These are phyloP conservation scores for Acanthornis magna DNA, from an alignment of 2,797 vertebrate genomes.

Conservation along the genomic window DNA sequence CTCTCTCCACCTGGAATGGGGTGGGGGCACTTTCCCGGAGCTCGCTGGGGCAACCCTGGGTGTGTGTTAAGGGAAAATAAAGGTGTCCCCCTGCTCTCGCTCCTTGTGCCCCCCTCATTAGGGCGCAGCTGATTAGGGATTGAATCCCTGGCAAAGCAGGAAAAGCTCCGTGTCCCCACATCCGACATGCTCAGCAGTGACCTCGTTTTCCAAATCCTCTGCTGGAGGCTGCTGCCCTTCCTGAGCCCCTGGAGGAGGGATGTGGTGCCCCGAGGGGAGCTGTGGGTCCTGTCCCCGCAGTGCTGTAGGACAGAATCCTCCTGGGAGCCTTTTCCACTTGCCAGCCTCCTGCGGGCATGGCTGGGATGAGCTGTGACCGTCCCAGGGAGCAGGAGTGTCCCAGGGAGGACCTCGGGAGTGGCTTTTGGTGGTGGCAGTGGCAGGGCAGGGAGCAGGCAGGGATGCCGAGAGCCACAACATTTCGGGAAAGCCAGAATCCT, in stretches of 20 bases:
- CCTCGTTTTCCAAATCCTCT: neutral
- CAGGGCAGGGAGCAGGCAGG: neutral
- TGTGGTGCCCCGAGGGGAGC: fast-evolving
- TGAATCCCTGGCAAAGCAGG: neutral
- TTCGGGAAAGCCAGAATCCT: neutral
- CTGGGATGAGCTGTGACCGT: fast-evolving
- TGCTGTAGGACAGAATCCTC: neutral
- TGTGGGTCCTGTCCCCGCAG: fast-evolving
- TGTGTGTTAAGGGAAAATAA: fast-evolving
- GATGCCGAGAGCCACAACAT: fast-evolving
- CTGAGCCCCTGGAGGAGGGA: neutral
- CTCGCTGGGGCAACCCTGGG: fast-evolving
- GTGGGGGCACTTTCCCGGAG: neutral
- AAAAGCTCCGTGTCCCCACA: fast-evolving
- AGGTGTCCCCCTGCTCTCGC: fast-evolving
- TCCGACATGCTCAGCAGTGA: fast-evolving
- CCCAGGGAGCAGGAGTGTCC: fast-evolving
- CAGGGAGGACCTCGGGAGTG: fast-evolving
- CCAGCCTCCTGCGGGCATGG: neutral
- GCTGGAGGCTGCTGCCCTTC: neutral
- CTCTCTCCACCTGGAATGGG: neutral
- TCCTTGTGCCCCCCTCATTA: neutral
- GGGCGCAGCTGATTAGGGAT: neutral
- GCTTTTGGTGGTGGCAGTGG: neutral
- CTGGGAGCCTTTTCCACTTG: fast-evolving